These are phyloP conservation scores for Thryonomys swinderianus DNA, from an alignment of 2,113 vertebrate species.

Conservation along the genomic window DNA sequence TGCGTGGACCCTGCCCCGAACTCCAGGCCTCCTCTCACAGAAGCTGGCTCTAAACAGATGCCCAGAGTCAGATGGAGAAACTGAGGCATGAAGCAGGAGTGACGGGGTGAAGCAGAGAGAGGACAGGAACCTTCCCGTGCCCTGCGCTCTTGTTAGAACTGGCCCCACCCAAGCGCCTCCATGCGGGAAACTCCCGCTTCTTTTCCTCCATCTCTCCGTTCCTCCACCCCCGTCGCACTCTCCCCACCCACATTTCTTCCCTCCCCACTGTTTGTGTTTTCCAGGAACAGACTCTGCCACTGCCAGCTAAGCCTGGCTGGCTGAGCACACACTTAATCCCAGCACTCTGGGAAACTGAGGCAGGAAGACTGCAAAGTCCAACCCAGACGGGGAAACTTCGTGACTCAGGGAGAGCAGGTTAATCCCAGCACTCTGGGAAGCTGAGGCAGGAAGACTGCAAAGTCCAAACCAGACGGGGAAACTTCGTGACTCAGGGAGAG, in stretches of 20 bases:
- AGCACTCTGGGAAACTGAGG: background rate
- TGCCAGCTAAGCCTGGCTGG: background rate
- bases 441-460: background rate
- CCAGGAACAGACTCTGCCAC: background rate
- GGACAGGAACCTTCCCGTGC: rapidly evolving
- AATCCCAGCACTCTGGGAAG: background rate
- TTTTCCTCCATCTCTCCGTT: background rate
- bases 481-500: background rate
- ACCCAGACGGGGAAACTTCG: background rate
- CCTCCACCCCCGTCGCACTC: background rate
- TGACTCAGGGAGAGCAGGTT: background rate
- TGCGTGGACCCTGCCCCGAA: background rate
- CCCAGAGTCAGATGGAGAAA: background rate
- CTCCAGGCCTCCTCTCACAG: background rate
- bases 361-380: background rate
- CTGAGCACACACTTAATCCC: background rate
- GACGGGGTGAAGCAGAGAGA: background rate
- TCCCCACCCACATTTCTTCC: background rate
- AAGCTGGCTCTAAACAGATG: background rate
- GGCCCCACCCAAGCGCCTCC: rapidly evolving
- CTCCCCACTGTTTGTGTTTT: background rate
- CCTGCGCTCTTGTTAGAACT: background rate
- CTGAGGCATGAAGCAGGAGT: background rate
- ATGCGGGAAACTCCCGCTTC: background rate
- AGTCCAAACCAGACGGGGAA: background rate